Conservation (phyloP, 2,888 invertebrate genomes). For the Hypselothyrea guttata region DNA sequence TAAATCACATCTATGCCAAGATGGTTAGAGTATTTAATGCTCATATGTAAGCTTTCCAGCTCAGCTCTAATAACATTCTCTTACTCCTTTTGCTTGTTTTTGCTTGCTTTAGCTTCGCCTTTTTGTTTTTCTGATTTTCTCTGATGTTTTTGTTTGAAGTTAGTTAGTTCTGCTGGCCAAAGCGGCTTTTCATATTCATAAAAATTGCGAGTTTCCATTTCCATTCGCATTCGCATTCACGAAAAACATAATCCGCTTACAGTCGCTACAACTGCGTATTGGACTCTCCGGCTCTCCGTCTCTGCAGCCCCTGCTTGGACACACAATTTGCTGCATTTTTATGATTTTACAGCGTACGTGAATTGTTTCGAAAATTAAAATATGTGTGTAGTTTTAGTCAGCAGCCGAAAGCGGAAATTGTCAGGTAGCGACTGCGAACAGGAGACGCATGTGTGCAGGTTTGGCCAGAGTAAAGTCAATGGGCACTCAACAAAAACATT, state of each 20-base stretch:
- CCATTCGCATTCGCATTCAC: slow-evolving; percentile 42
- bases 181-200: slow-evolving; percentile 75
- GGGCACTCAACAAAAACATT: slow-evolving; percentile 74
- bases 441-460: slow-evolving; percentile 15
- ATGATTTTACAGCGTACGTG: slow-evolving; percentile 36
- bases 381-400: slow-evolving; percentile 54
- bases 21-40: slow-evolving; percentile 29
- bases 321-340: slow-evolving; percentile 22
- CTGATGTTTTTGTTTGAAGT: slow-evolving; percentile 65
- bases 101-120: slow-evolving; percentile 8
- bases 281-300: too few relatives aligned
- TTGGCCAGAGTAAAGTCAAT: slow-evolving; percentile 57
- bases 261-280: slow-evolving; percentile 60
- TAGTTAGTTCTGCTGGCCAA: slow-evolving; percentile 64
- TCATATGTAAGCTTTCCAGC: slow-evolving; percentile 53
- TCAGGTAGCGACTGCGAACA: slow-evolving; percentile 39
- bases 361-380: slow-evolving; percentile 70
- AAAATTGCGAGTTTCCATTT: slow-evolving; percentile 70
- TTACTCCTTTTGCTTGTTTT: slow-evolving; percentile 16
- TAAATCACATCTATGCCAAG: slow-evolving; percentile 1
- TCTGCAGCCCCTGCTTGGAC: slow-evolving; percentile 24
- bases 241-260: slow-evolving; percentile 65
- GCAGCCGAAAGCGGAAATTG: slow-evolving; percentile 57
- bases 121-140: slow-evolving; percentile 5
- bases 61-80: slow-evolving; percentile 66